Conservation (phyloP, 1,140 invertebrate species). For the Ips typographus region DNA sequence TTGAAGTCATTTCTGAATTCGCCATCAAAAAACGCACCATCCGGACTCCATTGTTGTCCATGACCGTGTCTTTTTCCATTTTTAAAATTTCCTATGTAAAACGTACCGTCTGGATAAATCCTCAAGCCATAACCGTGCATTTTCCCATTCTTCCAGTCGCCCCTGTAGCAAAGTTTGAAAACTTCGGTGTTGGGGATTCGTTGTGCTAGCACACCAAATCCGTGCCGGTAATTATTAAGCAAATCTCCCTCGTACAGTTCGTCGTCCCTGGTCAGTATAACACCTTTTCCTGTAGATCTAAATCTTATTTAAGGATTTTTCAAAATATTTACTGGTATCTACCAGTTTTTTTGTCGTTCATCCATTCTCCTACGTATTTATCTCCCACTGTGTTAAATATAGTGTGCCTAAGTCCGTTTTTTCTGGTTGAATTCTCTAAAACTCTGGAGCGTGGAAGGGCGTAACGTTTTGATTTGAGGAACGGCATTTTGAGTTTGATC, state of each 20-base stretch:
- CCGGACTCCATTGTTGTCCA: slow-evolving; percentile 62
- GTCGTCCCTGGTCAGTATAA: slow-evolving; percentile 34
- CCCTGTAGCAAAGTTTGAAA: slow-evolving; percentile 53
- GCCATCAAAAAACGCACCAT: slow-evolving; percentile 60
- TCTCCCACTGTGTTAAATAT: slow-evolving; percentile 56
- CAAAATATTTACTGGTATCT: slow-evolving; percentile 26
- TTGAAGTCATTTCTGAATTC: slow-evolving; percentile 54
- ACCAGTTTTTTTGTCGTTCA: slow-evolving; percentile 58
- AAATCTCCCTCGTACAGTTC: slow-evolving; percentile 52
- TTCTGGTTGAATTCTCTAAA: slow-evolving; percentile 44
- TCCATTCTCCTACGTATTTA: slow-evolving; percentile 61
- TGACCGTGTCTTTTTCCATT: slow-evolving; percentile 62
- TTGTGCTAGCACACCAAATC: slow-evolving; percentile 54
- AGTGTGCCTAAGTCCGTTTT: slow-evolving; percentile 56
- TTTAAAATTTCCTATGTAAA: slow-evolving; percentile 65
- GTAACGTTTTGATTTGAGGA: slow-evolving; percentile 35
- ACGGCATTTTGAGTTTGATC: slow-evolving; percentile 42
- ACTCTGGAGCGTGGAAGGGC: slow-evolving; percentile 30
- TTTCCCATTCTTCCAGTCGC: slow-evolving; percentile 57
- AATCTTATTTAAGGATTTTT: neutral
- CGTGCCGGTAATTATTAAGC: slow-evolving; percentile 48
- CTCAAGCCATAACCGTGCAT: slow-evolving; percentile 58
- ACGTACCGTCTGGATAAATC: slow-evolving; percentile 59
- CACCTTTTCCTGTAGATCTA: slow-evolving; percentile 42
- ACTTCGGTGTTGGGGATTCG: slow-evolving; percentile 50